Evolutionary conservation across 1,140 invertebrate genomes (phyloP), one percentile per base, ranked within the genome.

Genomic region (Pararge aegeria): DNA sequence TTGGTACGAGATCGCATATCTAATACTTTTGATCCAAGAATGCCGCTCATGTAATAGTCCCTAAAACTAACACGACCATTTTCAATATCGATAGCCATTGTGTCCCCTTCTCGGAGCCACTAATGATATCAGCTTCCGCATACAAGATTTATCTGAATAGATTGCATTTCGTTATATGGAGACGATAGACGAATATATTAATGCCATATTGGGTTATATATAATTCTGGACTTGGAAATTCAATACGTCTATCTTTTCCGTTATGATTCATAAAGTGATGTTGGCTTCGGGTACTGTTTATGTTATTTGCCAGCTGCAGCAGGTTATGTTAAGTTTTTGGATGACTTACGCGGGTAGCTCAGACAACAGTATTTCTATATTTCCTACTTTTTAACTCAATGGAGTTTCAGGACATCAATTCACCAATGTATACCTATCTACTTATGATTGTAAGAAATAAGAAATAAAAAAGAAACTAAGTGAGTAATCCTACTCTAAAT

Each of bases 91-190:
- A 54, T 29, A 21, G 29, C 60, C 61, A 67, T 68, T 73, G 70
- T 66, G 48, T 54, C 50, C 61, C 61, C 55, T 56, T 61, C 61
- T 34, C 24, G 38, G 15, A 20, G 38, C 27, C 65, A 62, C 70
- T 78, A 75, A 78, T 78, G 70, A 69, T 54, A 54, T 49, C 55
- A 18, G 15, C 19, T 38, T 48, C 52, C 30, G 38, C 55, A 56
- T 42, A 55, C 44, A 60, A 68, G 70, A 75, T 73, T 75, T 73
- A 71, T 73, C 75, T 19, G 61, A 56, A 60, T 59, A 70, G 72
- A 78, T 78, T 73, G 72, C 63, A 50, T 68, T 66, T 60, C 52
- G 63, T 67, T 72, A 68, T 78, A 69, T 53, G 34, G 51, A 13
- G 24, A 46, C 54, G 27, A 24, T 51, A 15, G 59, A 61, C 13